Evolutionary conservation across 2,888 invertebrate genomes (phyloP).

Genomic region (Eupithecia subfuscata): DNA sequence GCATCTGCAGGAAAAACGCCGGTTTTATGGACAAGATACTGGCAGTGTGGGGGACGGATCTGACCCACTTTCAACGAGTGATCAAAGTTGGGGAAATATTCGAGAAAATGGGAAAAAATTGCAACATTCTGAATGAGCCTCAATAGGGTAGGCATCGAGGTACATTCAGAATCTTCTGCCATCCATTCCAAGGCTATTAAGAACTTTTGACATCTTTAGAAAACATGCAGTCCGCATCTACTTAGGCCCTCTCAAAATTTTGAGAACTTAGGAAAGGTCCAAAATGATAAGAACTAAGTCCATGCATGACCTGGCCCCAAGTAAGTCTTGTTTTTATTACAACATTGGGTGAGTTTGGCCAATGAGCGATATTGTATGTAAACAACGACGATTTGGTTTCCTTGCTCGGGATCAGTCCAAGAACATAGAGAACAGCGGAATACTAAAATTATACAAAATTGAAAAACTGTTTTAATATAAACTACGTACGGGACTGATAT

Average conservation of each 20-base stretch:
- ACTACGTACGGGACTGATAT: too few species aligned
- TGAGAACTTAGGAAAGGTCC: neutral
- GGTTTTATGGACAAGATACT: constrained; percentile 12
- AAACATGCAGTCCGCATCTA: neutral
- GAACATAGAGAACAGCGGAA: constrained; percentile 29
- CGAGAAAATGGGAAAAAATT: neutral
- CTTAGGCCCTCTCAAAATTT: neutral
- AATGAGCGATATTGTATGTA: constrained; percentile 78
- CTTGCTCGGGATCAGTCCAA: constrained; percentile 49
- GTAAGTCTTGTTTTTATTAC: constrained; percentile 58
- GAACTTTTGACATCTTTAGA: neutral
- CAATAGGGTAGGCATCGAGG: neutral
- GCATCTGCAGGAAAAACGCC: constrained; percentile 34
- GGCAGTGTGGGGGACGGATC: neutral
- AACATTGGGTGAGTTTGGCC: constrained; percentile 66
- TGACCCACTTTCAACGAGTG: constrained; percentile 1
- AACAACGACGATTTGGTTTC: constrained; percentile 65
- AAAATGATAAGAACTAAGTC: neutral
- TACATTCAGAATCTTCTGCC: neutral
- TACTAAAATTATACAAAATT: too few species aligned
- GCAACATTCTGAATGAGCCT: neutral
- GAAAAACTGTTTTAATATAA: neutral
- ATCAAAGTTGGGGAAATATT: neutral
- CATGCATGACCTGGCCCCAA: neutral
- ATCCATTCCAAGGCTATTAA: neutral